These are phyloP conservation scores for Cryptocephalus primarius DNA, from an alignment of 2,888 invertebrate species.

Conservation along the genomic window DNA sequence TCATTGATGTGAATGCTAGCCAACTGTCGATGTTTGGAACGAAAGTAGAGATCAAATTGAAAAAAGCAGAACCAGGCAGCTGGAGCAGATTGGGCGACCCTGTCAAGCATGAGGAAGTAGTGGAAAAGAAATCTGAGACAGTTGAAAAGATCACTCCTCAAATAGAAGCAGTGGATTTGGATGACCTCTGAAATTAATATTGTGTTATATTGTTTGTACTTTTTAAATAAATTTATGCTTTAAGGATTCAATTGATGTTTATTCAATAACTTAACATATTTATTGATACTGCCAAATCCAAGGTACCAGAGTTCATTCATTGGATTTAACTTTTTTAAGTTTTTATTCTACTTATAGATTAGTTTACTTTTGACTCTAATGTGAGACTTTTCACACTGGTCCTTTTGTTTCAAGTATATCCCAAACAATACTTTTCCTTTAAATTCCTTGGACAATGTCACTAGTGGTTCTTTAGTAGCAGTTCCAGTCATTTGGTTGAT, in stretches of 20 bases:
- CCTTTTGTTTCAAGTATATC: constrained; percentile 48
- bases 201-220: constrained; percentile 1
- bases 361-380: no score
- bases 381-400: no score
- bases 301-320: no score
- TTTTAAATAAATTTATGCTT: neutral
- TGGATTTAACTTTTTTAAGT: no score
- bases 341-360: no score
- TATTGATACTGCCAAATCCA: no score
- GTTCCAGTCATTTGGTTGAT: constrained; percentile 78
- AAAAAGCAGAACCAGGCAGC: constrained; percentile 72
- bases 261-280: no score
- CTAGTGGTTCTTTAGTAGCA: constrained; percentile 67
- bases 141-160: constrained; percentile 38
- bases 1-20: constrained; percentile 61
- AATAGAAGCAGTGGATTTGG: constrained; percentile 62
- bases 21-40: constrained; percentile 71
- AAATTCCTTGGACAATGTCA: constrained; percentile 62
- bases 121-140: constrained; percentile 26
- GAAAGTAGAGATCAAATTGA: constrained; percentile 87
- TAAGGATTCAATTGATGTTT: neutral
- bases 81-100: constrained; percentile 72
- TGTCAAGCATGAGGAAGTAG: constrained; percentile 7
- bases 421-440: constrained; percentile 71
- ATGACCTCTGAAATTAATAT: constrained; percentile 43